Evolutionary conservation across 2,113 vertebrate species (phyloP).

Genomic region (Phyllopteryx taeniolatus): DNA sequence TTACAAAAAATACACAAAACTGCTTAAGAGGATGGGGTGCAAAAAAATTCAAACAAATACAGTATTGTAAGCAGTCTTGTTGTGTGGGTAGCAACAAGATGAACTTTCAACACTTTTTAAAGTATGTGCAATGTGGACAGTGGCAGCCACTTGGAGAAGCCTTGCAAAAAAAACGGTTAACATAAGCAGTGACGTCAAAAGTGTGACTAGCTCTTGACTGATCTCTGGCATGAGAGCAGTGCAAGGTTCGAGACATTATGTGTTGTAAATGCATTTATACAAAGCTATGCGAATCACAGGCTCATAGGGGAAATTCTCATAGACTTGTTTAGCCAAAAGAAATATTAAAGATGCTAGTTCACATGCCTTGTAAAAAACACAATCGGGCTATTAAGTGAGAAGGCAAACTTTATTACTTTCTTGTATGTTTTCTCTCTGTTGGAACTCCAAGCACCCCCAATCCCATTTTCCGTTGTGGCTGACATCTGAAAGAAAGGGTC

Average conservation of each 20-base stretch:
- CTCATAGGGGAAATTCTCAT: slow-evolving; percentile 17
- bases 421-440: slow-evolving; percentile 94
- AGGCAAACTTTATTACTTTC: slow-evolving; percentile 73
- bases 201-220: slow-evolving; percentile 43
- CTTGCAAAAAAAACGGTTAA: slow-evolving; percentile 19
- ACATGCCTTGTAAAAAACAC: slow-evolving; percentile 9
- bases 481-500: slow-evolving; percentile 77
- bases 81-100: not conserved
- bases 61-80: not conserved
- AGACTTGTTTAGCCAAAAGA: slow-evolving; percentile 27
- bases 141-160: slow-evolving; percentile 8
- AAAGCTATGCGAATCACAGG: slow-evolving; percentile 29
- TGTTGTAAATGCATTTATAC: slow-evolving; percentile 43
- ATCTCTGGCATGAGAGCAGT: slow-evolving; percentile 39
- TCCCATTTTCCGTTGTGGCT: slow-evolving; percentile 85
- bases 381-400: not conserved
- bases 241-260: slow-evolving; percentile 50
- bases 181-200: slow-evolving; percentile 27
- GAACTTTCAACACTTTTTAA: not conserved
- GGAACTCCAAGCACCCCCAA: slow-evolving; percentile 71
- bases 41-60: slow-evolving; percentile 1
- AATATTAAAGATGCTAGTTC: slow-evolving; percentile 24
- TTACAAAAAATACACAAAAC: slow-evolving; percentile 6
- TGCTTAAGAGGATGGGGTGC: not conserved
- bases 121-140: slow-evolving; percentile 13